phyloP scores from a whole-genome alignment of 2,797 vertebrate species.

The Sebastes taczanowskii region DNA sequence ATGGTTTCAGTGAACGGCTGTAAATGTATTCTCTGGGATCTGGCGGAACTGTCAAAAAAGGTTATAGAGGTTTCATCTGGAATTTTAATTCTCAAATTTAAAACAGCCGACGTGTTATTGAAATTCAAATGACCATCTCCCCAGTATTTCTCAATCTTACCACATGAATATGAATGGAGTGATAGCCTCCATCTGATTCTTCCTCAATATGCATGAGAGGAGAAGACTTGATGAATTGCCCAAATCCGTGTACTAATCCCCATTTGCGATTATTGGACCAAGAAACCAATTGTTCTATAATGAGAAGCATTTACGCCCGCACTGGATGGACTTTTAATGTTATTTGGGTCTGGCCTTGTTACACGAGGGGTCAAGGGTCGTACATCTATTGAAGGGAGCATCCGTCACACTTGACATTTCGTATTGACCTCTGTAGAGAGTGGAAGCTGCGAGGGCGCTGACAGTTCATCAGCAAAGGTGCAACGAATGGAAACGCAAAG shows the following conservation, averaged over 20 bases:
- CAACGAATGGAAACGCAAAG: conserved; percentile 32
- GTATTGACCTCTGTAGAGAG: conserved; percentile 59
- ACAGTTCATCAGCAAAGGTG: conserved; percentile 55
- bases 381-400: conserved; percentile 54
- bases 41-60: conserved; percentile 57
- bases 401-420: conserved; percentile 77
- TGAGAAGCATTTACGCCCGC: conserved; percentile 63
- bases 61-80: conserved; percentile 62
- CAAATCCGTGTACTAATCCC: conserved; percentile 66
- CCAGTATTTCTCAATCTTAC: conserved; percentile 61
- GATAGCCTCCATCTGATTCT: conserved; percentile 55
- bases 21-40: conserved; percentile 64
- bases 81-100: conserved; percentile 64
- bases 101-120: conserved; percentile 59
- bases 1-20: conserved; percentile 41
- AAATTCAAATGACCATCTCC: conserved; percentile 75
- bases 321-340: conserved; percentile 67
- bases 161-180: conserved; percentile 74
- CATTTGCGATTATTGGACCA: conserved; percentile 65
- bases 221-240: conserved; percentile 72
- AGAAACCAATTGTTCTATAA: conserved; percentile 75
- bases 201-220: conserved; percentile 68
- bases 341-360: conserved; percentile 56
- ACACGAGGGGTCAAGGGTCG: conserved; percentile 62
- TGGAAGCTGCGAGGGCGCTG: conserved; percentile 26